Percentiles rank a stretch among this genome's conserved stretches.
phyloP scores from a whole-genome alignment of 1,140 invertebrate species.

The Drosophila grimshawi region DNA sequence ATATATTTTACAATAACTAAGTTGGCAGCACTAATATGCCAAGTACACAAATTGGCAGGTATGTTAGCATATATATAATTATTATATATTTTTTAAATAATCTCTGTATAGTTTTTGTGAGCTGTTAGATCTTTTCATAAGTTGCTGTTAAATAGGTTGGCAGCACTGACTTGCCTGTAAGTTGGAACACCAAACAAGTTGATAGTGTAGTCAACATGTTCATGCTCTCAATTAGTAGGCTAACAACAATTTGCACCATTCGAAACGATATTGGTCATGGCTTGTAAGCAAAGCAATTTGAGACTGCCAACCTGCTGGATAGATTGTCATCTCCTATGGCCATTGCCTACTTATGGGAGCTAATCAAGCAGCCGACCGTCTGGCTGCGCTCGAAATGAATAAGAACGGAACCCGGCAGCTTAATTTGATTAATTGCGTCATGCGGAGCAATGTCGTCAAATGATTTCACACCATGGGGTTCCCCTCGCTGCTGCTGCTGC shows the following conservation, averaged over 20 bases:
- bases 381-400: constrained; percentile 17
- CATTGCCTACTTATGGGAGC: constrained; percentile 53
- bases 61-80: background rate
- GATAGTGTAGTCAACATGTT: background rate
- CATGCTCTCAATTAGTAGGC: constrained; percentile 1
- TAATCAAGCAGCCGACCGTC: constrained; percentile 44
- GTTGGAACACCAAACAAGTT: no score
- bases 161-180: no score
- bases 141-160: no score
- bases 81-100: background rate
- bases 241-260: background rate
- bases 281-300: background rate
- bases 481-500: background rate
- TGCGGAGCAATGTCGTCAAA: constrained; percentile 71
- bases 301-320: constrained; percentile 19
- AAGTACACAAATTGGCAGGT: no score
- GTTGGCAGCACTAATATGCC: constrained; percentile 1
- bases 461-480: constrained; percentile 68
- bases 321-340: background rate
- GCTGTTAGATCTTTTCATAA: no score
- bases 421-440: constrained; percentile 80
- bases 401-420: constrained; percentile 32
- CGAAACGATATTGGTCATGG: background rate
- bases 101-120: no score
- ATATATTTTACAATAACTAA: background rate